A percentile compares a stretch with the other conserved stretches of the same genome.
Conservation (phyloP, 1,140 invertebrate genomes). For the Ostrea denselamellosa region DNA sequence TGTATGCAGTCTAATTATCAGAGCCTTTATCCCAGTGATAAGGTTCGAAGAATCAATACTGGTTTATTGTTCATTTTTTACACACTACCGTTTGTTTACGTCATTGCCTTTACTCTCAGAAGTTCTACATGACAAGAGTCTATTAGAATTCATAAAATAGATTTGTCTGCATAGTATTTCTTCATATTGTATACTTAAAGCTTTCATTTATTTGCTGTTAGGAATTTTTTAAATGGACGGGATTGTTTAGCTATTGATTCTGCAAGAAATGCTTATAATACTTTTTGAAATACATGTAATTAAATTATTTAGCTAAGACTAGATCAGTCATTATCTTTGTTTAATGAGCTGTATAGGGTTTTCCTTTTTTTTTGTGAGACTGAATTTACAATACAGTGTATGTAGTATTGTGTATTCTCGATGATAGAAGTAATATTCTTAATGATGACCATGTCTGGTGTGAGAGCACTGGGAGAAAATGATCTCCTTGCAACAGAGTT, state of each 20-base stretch:
- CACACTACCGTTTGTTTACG: conserved; percentile 24
- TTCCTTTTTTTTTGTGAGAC: too few species aligned
- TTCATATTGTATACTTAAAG: conserved; percentile 23
- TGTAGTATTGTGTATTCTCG: too few species aligned
- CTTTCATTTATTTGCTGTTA: neutral
- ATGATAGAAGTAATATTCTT: too few species aligned
- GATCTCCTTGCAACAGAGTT: too few species aligned
- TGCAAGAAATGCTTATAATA: neutral
- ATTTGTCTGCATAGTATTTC: conserved; percentile 19
- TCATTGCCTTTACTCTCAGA: conserved; percentile 32
- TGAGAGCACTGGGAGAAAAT: too few species aligned
- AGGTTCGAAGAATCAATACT: conserved; percentile 31
- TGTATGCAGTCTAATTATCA: conserved; percentile 38
- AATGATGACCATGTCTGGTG: too few species aligned
- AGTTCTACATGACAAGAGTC: conserved; percentile 32
- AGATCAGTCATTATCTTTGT: too few species aligned
- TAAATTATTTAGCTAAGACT: too few species aligned
- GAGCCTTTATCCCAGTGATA: conserved; percentile 25
- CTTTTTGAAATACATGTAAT: too few species aligned
- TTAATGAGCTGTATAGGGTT: too few species aligned
- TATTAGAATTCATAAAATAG: conserved; percentile 31
- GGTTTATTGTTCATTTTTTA: conserved; percentile 40
- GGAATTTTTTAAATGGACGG: neutral
- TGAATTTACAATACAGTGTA: too few species aligned
- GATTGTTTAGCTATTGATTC: conserved; percentile 25